Base-by-base conservation (phyloP, 1,140 invertebrate species). In the Lordiphosa clarofinis region DNA sequence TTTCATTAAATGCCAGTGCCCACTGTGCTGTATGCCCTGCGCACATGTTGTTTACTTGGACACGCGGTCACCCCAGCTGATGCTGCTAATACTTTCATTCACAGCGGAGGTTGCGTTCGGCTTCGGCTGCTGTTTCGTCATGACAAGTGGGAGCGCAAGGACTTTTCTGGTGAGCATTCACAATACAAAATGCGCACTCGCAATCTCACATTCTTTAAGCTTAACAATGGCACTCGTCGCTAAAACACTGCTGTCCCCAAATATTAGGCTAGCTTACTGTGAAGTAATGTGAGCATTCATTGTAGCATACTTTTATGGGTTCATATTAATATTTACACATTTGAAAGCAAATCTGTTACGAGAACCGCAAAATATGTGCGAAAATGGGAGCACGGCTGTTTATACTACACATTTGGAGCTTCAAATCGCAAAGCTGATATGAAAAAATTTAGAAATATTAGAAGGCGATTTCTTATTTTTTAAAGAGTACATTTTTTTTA, bases 11-110 rank as follows among this genome's bases (percentile, higher is more conserved):
- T 56, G 24, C 42, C 43, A 46, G 31, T 46, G 11, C 4, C 24
- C 43, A 46, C 43, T 69, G 61, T 71, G 57, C 44, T 71, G 39
- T 42, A 48, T 54, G 48, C 48, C 28, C 48, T 70, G 73, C 65
- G 78, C 78, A 76, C 78, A 84, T 84, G 78, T 86, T 84, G 73
- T 84, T 84, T 86, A 86, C 78, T 82, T 84, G 75, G 50, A 54
- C 59, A 63, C 73, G 50, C 72, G 63, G 55, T 11, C 36, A 28
- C 36, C 49, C 40, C 73, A 70, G 78, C 78, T 84, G 78, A 76
- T 84, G 64, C 64, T 38, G 64, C 55, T 43, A 59, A 57, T 72
- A 61, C 57, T 64, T 75, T 84, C 73, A 84, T 84, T 84, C 78
- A 84, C 78, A 82, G 73, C 69, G 15, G 58, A 58, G 62, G 58